Evolutionary conservation across 2,888 invertebrate genomes (phyloP).

Genomic region (Marronus borbonicus): DNA sequence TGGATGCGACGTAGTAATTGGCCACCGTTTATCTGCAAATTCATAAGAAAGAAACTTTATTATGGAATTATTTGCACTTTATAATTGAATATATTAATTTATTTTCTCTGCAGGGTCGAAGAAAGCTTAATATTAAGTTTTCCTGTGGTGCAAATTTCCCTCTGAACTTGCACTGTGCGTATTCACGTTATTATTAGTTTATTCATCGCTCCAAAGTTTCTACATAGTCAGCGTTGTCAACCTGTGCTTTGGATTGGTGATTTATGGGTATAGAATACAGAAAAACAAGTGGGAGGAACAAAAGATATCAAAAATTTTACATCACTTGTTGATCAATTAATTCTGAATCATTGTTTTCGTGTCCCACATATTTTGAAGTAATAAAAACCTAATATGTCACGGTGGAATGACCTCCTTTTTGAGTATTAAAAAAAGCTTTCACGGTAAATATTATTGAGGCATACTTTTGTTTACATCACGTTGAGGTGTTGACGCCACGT

Average conservation of each 20-base stretch:
- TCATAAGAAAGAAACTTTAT: conserved; percentile 35
- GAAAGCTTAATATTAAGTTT: no score
- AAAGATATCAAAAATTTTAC: neutral
- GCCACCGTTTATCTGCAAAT: conserved; percentile 86
- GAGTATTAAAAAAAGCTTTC: neutral
- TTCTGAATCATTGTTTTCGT: neutral
- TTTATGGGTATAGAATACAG: no score
- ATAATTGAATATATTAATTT: neutral
- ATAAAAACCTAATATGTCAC: neutral
- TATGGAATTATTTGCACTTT: neutral
- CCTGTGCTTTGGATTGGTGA: no score
- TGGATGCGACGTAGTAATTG: conserved; percentile 95
- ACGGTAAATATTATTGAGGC: conserved; percentile 17
- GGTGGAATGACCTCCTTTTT: conserved; percentile 11
- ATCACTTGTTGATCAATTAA: no score
- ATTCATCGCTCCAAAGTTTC: no score
- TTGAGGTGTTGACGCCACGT: neutral
- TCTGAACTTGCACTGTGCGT: no score
- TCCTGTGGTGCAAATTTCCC: no score
- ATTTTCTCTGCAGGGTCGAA: no score
- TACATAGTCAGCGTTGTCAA: no score
- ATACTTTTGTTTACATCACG: conserved; percentile 4
- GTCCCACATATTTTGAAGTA: neutral
- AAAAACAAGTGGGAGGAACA: neutral
- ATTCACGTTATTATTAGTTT: no score